Evolutionary conservation across 2,797 vertebrate species (phyloP), one percentile per base, ranked within the genome.

Genomic region (Crenichthys baileyi): DNA sequence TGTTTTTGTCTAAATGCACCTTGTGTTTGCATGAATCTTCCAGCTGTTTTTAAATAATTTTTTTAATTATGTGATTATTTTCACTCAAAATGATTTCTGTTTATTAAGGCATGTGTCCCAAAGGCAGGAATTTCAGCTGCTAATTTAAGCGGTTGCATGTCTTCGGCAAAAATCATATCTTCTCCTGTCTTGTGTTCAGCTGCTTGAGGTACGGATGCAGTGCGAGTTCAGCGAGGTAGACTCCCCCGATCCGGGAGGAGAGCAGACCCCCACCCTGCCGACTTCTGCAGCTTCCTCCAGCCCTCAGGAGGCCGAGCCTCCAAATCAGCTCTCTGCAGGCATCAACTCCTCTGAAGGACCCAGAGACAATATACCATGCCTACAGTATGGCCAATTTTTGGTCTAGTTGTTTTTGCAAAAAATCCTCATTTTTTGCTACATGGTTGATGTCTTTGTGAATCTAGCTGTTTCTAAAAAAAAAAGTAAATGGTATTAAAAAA

Each of bases 281-380:
- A 96, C 96, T 56, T 94, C 97, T 0, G 96, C 96, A 72, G 95
- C 96, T 67, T 91, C 95, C 79, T 92, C 96, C 80, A 98, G 96
- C 93, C 96, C 98, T 75, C 97, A 97, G 77, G 96, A 97, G 87
- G 86, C 91, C 3, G 95, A 94, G 72, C 95, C 95, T 24, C 96
- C 96, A 76, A 93, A 96, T 82, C 97, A 97, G 76, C 95, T 96
- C 12, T 96, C 97, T 70, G 96, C 96, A 74, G 97, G 96, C 79
- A 97, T 95, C 93, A 97, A 95, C 93, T 97, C 97, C 15, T 95
- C 96, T 15, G 97, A 99, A 18, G 97, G 97, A 31, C 95, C 96
- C 82, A 96, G 97, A 70, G 96, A 99, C 93, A 97, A 98, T 73
- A 96, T 98, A 48, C 96, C 98, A n/a, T 99, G 97, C 90, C 96